phyloP scores from a whole-genome alignment of 37 sponge, comb jelly and placozoan genomes.

The Dysidea cf. avara region DNA sequence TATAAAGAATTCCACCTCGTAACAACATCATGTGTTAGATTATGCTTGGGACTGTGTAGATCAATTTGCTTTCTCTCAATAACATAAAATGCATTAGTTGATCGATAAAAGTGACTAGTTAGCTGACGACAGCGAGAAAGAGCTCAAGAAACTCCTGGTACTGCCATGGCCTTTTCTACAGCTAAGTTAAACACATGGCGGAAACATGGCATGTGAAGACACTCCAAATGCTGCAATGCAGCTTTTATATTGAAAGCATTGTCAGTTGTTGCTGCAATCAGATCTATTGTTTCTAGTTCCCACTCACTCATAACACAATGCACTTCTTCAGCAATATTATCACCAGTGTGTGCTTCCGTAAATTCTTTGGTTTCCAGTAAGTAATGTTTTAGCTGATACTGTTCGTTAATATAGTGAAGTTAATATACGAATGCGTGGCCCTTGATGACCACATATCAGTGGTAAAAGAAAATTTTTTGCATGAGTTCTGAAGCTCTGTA shows the following conservation, averaged over 20 bases:
- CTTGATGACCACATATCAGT: constrained; percentile 42
- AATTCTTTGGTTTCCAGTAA: constrained; percentile 34
- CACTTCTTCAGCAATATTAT: constrained; percentile 24
- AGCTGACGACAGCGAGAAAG: too few species aligned
- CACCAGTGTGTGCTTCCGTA: constrained; percentile 33
- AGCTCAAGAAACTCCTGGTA: too few species aligned
- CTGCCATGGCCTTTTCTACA: too few species aligned
- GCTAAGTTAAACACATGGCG: too few species aligned
- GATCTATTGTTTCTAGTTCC: not conserved
- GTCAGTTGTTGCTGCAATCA: constrained; percentile 5
- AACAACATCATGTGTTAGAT: not conserved
- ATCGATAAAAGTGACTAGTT: constrained; percentile 11
- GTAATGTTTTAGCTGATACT: not conserved
- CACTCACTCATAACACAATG: constrained; percentile 1
- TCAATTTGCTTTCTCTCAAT: constrained; percentile 11
- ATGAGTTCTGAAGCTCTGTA: not conserved
- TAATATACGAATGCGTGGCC: constrained; percentile 27
- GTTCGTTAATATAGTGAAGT: constrained; percentile 4
- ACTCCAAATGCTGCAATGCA: not conserved
- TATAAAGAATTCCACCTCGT: constrained; percentile 12
- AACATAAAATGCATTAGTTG: not conserved
- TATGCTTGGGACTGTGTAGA: constrained; percentile 2
- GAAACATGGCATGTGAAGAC: too few species aligned
- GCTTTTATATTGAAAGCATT: not conserved
- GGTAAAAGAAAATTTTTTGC: constrained; percentile 7